These are phyloP conservation scores for Nothocercus julius DNA, from an alignment of 2,113 vertebrate genomes.

Conservation along the genomic window DNA sequence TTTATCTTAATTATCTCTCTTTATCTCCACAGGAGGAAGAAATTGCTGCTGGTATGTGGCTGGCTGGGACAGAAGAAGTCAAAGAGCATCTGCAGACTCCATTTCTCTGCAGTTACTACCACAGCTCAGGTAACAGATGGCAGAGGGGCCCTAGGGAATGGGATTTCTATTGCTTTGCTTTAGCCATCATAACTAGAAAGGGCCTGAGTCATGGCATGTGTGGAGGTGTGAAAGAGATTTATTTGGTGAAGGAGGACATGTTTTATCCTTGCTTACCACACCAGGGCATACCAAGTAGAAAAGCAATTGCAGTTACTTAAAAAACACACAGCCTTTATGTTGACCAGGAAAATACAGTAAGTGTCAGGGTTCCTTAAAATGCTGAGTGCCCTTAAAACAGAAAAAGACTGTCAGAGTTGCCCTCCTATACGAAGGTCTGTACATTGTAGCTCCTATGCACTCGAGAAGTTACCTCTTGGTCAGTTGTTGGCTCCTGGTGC, in stretches of 20 bases:
- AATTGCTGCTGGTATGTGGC: conserved; percentile 24
- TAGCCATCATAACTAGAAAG: background rate
- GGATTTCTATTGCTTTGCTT: background rate
- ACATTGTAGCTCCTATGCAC: background rate
- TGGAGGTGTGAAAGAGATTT: background rate
- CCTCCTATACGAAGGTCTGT: background rate
- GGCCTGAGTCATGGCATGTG: background rate
- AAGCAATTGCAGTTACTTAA: background rate
- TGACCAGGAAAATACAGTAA: background rate
- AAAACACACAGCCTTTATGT: background rate
- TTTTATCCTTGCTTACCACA: background rate
- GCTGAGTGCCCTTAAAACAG: background rate
- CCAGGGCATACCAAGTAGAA: background rate
- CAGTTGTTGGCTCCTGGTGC: background rate
- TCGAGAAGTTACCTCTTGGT: background rate
- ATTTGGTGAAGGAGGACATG: background rate
- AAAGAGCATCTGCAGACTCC: background rate
- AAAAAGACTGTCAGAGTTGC: background rate
- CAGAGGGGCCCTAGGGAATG: accelerated
- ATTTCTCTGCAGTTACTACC: background rate
- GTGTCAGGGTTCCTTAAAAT: background rate
- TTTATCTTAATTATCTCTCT: conserved; percentile 62
- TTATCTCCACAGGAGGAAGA: conserved; percentile 50
- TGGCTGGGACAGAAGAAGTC: conserved; percentile 29
- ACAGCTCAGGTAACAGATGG: background rate